These are phyloP conservation scores for Silurus lanzhouensis DNA, from an alignment of 2,797 vertebrate species.

Conservation along the genomic window DNA sequence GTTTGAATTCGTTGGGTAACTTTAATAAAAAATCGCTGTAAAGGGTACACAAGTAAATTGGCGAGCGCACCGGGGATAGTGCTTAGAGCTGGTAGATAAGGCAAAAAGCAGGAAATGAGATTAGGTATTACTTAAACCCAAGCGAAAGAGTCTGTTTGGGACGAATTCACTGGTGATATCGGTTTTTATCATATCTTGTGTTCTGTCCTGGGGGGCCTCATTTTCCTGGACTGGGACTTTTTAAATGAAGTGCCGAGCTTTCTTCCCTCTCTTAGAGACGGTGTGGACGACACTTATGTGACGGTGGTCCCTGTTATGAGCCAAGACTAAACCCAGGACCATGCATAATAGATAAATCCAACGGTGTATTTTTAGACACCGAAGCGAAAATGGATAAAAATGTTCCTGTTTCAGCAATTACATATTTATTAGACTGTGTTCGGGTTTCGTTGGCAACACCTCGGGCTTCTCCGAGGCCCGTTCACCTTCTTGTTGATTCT, in stretches of 20 bases:
- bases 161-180: neutral
- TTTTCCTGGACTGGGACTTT: neutral
- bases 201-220: neutral
- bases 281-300: constrained; percentile 58
- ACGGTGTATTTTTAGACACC: neutral
- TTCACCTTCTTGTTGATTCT: neutral
- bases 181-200: neutral
- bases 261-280: neutral
- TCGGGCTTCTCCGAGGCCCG: neutral
- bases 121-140: too few species aligned
- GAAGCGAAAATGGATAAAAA: neutral
- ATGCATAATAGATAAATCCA: neutral
- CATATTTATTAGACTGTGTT: too few species aligned
- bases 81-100: too few species aligned
- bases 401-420: neutral
- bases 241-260: neutral
- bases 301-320: constrained; percentile 61
- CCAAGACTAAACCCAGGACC: constrained; percentile 41
- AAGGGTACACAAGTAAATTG: too few species aligned
- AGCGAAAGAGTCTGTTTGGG: neutral
- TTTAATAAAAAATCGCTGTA: neutral
- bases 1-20: neutral
- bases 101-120: too few species aligned
- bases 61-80: too few species aligned
- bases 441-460: too few species aligned